These are phyloP conservation scores for Sycophaga agraensis DNA, from an alignment of 1,140 invertebrate species.

Conservation along the genomic window DNA sequence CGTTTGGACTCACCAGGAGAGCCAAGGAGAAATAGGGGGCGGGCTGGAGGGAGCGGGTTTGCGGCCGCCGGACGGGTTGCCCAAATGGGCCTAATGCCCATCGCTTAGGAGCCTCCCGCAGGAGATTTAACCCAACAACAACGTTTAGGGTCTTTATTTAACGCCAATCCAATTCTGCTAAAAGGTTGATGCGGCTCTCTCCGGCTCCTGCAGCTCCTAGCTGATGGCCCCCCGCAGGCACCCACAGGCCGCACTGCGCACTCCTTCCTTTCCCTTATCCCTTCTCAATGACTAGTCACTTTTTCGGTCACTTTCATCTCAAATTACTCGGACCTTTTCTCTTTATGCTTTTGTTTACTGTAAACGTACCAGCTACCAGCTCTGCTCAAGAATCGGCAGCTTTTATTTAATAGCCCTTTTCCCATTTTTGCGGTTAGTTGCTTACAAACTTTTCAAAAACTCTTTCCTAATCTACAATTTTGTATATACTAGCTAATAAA, in stretches of 20 bases:
- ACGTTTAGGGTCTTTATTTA: slow-evolving; percentile 46
- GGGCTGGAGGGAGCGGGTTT: slow-evolving; percentile 29
- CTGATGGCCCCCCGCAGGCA: neutral
- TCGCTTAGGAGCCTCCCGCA: slow-evolving; percentile 38
- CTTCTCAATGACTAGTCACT: neutral
- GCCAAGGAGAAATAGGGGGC: neutral
- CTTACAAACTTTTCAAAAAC: no score
- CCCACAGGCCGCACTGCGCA: no score
- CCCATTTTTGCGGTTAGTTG: no score
- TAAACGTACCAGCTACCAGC: no score
- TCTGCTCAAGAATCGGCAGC: no score
- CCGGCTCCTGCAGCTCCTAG: neutral
- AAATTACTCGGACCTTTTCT: no score
- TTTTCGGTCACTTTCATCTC: no score
- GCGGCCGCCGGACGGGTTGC: slow-evolving; percentile 8
- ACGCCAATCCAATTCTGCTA: slow-evolving; percentile 24
- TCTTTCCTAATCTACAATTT: no score
- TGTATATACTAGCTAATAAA: no score
- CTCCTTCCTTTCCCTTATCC: neutral
- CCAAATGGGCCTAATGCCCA: slow-evolving; percentile 54
- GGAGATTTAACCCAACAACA: slow-evolving; percentile 46
- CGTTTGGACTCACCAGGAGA: slow-evolving; percentile 24
- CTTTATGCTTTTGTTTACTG: no score
- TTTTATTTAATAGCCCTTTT: no score
- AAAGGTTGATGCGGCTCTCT: neutral